These are phyloP conservation scores for Formica exsecta DNA, from an alignment of 1,140 invertebrate genomes.

Conservation along the genomic window DNA sequence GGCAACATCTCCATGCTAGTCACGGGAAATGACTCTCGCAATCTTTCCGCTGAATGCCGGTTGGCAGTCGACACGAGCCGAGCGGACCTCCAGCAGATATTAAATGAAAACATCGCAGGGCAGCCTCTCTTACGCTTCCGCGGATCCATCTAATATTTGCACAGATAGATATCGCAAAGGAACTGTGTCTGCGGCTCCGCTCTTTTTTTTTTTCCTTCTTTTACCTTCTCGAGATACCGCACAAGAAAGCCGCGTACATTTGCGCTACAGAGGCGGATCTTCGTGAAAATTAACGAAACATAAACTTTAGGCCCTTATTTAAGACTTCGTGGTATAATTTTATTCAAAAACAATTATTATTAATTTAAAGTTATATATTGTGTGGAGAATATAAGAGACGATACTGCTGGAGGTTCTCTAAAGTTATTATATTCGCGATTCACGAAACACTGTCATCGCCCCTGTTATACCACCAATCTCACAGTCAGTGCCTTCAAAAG, in stretches of 20 bases:
- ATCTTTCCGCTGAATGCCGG: conserved; percentile 84
- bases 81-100: conserved; percentile 82
- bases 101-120: conserved; percentile 85
- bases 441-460: neutral
- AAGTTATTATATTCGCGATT: neutral
- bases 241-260: conserved; percentile 9
- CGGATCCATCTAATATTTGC: conserved; percentile 83
- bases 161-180: conserved; percentile 83
- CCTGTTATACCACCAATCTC: neutral
- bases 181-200: conserved; percentile 79
- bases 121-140: conserved; percentile 56
- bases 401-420: neutral
- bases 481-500: neutral
- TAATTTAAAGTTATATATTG: neutral
- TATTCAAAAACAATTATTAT: neutral
- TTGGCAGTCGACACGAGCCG: conserved; percentile 74
- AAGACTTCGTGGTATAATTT: neutral
- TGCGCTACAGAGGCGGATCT: neutral
- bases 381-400: neutral
- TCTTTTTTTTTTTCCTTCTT: conserved; percentile 38
- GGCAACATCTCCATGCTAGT: conserved; percentile 84
- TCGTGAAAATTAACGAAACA: neutral
- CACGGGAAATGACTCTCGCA: conserved; percentile 85
- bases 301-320: neutral
- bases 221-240: conserved; percentile 52